phyloP scores from a whole-genome alignment of 2,113 vertebrate species.

The Pundamilia nyererei region DNA sequence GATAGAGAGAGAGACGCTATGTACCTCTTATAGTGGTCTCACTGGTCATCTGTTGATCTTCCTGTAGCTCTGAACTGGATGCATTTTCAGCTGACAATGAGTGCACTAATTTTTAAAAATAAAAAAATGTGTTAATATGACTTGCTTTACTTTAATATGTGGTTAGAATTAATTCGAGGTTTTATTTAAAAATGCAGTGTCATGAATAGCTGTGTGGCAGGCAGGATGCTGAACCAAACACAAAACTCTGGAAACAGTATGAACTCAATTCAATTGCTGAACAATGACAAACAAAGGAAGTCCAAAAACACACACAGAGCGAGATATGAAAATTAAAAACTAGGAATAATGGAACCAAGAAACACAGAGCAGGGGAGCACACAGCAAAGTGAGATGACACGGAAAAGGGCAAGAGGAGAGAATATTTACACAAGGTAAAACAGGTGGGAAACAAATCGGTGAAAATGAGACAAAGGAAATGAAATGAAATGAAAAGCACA shows the following conservation, averaged over 20 bases:
- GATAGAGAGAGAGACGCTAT: fast-evolving
- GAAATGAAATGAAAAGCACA: neutral
- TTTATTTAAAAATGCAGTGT: too few relatives aligned
- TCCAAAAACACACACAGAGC: neutral
- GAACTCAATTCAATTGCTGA: neutral
- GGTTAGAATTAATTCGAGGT: too few relatives aligned
- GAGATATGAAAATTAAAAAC: neutral
- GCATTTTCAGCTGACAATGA: neutral
- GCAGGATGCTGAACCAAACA: too few relatives aligned
- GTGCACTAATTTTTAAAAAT: neutral
- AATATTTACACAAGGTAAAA: neutral
- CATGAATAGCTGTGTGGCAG: too few relatives aligned
- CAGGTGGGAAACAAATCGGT: neutral
- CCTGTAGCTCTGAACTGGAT: neutral
- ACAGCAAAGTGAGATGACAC: neutral
- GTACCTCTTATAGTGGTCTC: neutral
- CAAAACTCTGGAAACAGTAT: neutral
- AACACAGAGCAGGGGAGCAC: neutral
- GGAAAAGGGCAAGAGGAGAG: neutral
- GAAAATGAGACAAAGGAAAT: neutral
- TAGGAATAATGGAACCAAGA: neutral
- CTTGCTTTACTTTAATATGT: neutral
- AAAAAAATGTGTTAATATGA: neutral
- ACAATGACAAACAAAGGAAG: neutral
- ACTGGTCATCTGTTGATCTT: neutral